Conservation (phyloP, 2,113 vertebrate species). For the Peromyscus leucopus region DNA sequence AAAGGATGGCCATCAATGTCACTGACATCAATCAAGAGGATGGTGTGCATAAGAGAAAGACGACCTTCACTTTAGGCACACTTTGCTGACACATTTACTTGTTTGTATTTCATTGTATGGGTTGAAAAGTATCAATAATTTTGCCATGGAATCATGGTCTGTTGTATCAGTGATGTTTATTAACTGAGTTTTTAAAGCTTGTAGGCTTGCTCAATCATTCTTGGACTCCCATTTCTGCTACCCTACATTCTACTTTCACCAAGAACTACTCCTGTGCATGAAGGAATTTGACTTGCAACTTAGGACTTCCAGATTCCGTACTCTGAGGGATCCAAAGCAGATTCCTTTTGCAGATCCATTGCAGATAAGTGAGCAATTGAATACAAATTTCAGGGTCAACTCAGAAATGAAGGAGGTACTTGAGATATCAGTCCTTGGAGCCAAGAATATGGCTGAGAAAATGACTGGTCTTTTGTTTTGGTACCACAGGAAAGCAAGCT, state of each 20-base stretch:
- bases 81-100: neutral
- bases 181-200: neutral
- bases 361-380: neutral
- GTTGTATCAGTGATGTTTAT: neutral
- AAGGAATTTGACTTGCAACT: neutral
- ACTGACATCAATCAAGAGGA: neutral
- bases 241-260: neutral
- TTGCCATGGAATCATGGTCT: neutral
- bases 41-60: neutral
- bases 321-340: neutral
- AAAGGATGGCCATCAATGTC: neutral
- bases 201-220: neutral
- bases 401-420: neutral
- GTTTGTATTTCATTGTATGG: neutral
- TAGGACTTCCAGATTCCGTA: neutral
- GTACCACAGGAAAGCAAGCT: slow-evolving; percentile 87
- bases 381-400: neutral
- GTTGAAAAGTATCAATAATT: neutral
- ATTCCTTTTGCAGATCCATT: neutral
- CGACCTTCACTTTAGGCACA: neutral
- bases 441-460: neutral
- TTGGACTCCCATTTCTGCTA: neutral
- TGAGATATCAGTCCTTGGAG: too few species aligned
- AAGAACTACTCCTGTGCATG: neutral
- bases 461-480: neutral